Base-by-base conservation (phyloP, 2,113 vertebrate genomes). In the Polypterus senegalus region DNA sequence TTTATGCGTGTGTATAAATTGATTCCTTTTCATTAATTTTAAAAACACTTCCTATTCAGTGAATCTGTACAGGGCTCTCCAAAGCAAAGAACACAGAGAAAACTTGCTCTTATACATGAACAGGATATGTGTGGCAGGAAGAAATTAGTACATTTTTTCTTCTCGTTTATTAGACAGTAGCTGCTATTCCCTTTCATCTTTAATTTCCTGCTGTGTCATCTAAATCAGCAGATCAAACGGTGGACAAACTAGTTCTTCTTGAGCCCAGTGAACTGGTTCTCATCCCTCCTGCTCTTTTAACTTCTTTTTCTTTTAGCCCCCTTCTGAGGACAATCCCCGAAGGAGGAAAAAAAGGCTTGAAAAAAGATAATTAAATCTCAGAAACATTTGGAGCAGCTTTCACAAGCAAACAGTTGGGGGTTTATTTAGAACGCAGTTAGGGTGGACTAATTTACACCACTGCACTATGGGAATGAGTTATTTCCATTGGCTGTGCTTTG, bases 321-420 rank as follows among this genome's bases (percentile, higher is more conserved):
- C 80, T 63, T 73, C 76, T 54, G 80, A 76, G 77, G 70, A 79
- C 78, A 80, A 81, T 86, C 81, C 78, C 83, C 77, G 79, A 83
- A 84, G 82, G 80, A 79, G 81, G 79, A 80, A 77, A 80, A 81
- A 81, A 80, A 52, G 66, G 27, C 27, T 27, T 27, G 27, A 7
- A 7, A 80, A 79, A 81, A 77, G 81, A 84, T 84, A 86, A 86
- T 86, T 84, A 83, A 80, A 83, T 79, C 79, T 78, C 74, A 76
- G 78, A 78, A 76, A 51, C 54, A 72, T 76, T 69, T 68, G 74
- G 11, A 52, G 46, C 43, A 9, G n/a, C 73, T 75, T 78, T 78
- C 74, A 75, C 73, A 63, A 72, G 77, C 73, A 74, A 86, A 82
- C 82, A 79, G 82, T 83, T 74, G 80, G 81, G 72, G 79, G 73